Percentiles rank a stretch among this genome's conserved stretches.
Conservation (phyloP, 2,797 vertebrate species). For the Rachycentron canadum region DNA sequence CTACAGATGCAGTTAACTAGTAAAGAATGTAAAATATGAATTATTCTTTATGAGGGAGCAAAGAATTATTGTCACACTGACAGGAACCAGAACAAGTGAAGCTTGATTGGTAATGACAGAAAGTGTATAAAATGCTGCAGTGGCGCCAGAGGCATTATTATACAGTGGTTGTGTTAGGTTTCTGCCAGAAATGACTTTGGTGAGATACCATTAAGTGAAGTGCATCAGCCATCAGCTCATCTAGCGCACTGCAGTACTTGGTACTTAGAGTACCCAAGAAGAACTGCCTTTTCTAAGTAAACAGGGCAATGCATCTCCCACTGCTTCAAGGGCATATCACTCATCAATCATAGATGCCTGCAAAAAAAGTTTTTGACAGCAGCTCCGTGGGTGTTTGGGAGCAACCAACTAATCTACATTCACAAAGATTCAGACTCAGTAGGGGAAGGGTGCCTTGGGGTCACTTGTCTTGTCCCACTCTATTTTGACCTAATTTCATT, state of each 20-base stretch:
- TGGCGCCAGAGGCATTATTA: background rate
- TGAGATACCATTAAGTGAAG: slow-evolving; percentile 13
- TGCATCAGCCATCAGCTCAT: slow-evolving; percentile 18
- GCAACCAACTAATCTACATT: slow-evolving; percentile 32
- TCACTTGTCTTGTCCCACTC: slow-evolving; percentile 37
- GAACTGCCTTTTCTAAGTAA: slow-evolving; percentile 27
- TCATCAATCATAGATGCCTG: slow-evolving; percentile 62
- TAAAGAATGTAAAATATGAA: background rate
- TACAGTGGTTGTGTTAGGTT: background rate
- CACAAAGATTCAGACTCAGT: slow-evolving; percentile 42
- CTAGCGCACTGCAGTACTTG: background rate
- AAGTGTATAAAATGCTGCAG: background rate
- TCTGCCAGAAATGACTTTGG: slow-evolving; percentile 12
- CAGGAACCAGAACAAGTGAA: background rate
- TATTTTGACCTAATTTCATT: slow-evolving; percentile 37
- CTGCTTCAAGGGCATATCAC: slow-evolving; percentile 46
- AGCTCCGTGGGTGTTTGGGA: slow-evolving; percentile 29
- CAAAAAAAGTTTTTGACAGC: slow-evolving; percentile 42
- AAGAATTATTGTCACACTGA: background rate
- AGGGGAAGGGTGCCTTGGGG: slow-evolving; percentile 17
- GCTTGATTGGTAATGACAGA: background rate
- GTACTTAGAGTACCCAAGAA: slow-evolving; percentile 16
- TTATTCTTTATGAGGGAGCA: background rate
- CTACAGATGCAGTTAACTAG: background rate
- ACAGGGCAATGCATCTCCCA: slow-evolving; percentile 34